These are phyloP conservation scores for Drosophila orosa DNA, from an alignment of 1,140 invertebrate species.

Conservation along the genomic window DNA sequence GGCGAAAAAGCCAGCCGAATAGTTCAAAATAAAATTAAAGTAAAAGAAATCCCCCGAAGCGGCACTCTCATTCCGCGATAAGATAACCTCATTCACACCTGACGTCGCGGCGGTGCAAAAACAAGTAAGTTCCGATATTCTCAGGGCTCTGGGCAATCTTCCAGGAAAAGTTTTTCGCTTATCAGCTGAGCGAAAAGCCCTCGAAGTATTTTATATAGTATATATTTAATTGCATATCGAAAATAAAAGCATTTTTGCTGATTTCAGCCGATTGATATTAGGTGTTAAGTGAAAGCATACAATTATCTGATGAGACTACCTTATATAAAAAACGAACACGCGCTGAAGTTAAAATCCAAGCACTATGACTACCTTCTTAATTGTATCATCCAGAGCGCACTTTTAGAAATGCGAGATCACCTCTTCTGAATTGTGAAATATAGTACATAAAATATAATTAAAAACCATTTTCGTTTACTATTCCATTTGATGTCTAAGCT, in stretches of 20 bases:
- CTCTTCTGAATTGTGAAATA: too few species aligned
- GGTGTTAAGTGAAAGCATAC: slow-evolving; percentile 10
- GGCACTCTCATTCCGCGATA: slow-evolving; percentile 33
- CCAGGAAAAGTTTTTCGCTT: slow-evolving; percentile 33
- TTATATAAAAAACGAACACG: too few species aligned
- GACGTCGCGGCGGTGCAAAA: background rate
- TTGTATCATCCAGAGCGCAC: too few species aligned
- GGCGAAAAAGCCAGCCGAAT: slow-evolving; percentile 13
- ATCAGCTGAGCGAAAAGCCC: slow-evolving; percentile 21
- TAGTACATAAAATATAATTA: background rate
- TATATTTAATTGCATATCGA: slow-evolving; percentile 14
- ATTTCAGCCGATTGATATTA: slow-evolving; percentile 12
- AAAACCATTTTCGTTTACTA: background rate
- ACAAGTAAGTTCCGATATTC: slow-evolving; percentile 18
- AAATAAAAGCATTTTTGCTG: background rate
- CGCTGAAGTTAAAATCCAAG: too few species aligned
- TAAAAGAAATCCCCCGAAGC: slow-evolving; percentile 41
- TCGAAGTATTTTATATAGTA: background rate
- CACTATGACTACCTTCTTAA: too few species aligned
- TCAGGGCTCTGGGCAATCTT: background rate
- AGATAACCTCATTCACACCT: slow-evolving; percentile 52
- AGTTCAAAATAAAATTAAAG: slow-evolving; percentile 36
- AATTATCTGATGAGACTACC: too few species aligned
- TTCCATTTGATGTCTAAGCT: background rate
- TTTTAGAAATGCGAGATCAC: too few species aligned